Evolutionary conservation across 2,797 vertebrate genomes (phyloP).

Genomic region (Arctocebus calabarensis): DNA sequence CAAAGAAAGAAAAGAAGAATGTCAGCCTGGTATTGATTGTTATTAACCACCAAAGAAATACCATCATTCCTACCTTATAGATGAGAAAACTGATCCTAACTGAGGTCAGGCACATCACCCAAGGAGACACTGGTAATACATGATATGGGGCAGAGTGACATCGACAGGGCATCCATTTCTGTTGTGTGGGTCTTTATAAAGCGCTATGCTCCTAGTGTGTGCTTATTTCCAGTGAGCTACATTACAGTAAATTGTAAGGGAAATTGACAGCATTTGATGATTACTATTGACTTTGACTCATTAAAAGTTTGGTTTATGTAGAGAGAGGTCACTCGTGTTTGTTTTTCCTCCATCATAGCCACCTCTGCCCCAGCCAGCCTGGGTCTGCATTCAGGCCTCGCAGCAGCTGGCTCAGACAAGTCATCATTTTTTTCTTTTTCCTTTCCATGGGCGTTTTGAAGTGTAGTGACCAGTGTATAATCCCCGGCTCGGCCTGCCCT

Average conservation of each 20-base stretch:
- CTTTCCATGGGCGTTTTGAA: not conserved
- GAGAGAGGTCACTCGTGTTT: not conserved
- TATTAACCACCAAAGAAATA: not conserved
- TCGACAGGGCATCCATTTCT: not conserved
- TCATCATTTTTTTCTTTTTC: not conserved
- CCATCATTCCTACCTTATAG: not conserved
- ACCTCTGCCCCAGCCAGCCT: not conserved
- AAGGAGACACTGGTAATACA: not conserved
- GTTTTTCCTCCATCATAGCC: not conserved
- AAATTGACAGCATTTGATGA: not conserved
- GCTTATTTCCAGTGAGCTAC: not conserved
- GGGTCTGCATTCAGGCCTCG: not conserved
- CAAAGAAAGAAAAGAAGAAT: not conserved
- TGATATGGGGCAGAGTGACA: not conserved
- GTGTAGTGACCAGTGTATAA: not conserved
- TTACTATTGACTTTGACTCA: not conserved
- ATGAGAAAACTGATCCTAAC: not conserved
- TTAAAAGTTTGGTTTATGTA: not conserved
- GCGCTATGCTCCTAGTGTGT: not conserved
- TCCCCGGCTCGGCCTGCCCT: not conserved
- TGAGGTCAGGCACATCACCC: not conserved
- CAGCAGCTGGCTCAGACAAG: not conserved
- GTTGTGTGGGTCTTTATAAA: not conserved
- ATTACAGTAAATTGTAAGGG: no score
- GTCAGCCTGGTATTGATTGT: no score